These are phyloP conservation scores for Siniperca chuatsi DNA, from an alignment of 2,113 vertebrate species.

Conservation along the genomic window DNA sequence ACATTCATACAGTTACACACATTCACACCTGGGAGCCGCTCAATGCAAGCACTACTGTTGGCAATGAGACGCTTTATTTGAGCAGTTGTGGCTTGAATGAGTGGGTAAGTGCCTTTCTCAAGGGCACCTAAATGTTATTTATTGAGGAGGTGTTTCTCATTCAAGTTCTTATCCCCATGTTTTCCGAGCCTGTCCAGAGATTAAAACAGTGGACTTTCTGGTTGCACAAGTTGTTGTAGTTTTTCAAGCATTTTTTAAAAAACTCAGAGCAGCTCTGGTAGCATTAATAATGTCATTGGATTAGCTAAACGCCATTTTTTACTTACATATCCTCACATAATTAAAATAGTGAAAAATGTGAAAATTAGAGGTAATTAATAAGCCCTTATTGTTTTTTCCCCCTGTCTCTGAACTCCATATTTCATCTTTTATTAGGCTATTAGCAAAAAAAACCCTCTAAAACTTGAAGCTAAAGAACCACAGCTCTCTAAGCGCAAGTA, in stretches of 20 bases:
- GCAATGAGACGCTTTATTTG: neutral
- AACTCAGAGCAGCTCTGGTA: neutral
- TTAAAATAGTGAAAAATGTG: neutral
- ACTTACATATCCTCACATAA: neutral
- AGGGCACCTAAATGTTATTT: slow-evolving; percentile 34
- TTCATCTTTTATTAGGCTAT: neutral
- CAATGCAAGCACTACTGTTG: slow-evolving; percentile 18
- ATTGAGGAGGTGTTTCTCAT: slow-evolving; percentile 49
- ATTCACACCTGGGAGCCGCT: slow-evolving; percentile 51
- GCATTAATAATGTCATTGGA: neutral
- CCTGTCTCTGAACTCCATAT: too few species aligned
- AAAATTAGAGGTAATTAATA: neutral
- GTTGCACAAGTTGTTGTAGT: neutral
- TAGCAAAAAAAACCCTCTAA: neutral
- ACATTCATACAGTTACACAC: slow-evolving; percentile 34
- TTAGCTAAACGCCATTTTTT: neutral
- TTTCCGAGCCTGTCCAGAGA: neutral
- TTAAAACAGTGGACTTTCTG: neutral
- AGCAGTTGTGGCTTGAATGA: slow-evolving; percentile 16
- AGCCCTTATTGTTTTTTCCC: too few species aligned
- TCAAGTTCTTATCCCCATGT: slow-evolving; percentile 6
- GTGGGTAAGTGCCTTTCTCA: slow-evolving; percentile 39
- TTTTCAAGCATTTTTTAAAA: neutral
- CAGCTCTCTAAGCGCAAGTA: neutral
- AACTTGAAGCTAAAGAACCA: neutral